Base-by-base conservation (phyloP, 2,888 invertebrate species). In the Sinodicranocentrus sp. region DNA sequence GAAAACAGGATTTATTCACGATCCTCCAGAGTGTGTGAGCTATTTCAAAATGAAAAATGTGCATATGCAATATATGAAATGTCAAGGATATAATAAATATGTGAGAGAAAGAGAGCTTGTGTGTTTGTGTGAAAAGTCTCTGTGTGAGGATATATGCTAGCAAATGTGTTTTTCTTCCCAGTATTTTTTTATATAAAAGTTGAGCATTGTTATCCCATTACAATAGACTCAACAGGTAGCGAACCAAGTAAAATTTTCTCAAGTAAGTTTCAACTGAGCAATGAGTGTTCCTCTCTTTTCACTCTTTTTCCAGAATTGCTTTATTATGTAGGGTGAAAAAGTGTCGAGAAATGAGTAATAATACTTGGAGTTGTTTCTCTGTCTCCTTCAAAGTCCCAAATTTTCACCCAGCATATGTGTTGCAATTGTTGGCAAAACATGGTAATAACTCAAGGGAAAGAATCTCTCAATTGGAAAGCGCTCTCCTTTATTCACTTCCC, bases 211-310 rank as follows among this genome's bases (percentile, higher is more conserved):
- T 68, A 52, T 68, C 48, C 68, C 48, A 52, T 48, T 52, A 68
- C 52, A 68, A 26, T 68, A 28, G 54, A 33, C 70, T 70, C 70
- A 70, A 70, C 70, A 70, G 70, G 70, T 70, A 54, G 70, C 33
- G 1, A 57, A 13, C 48, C 48, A 19, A 57, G 25, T 21, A 19
- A 1, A 17, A 52, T 52, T 48, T 52, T 17, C 52, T 52, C 52
- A 33, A 33, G n/a, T n/a, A n/a, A n/a, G 5, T 33, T 33, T 33
- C 33, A 6, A 33, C 33, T 33, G 33, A 10, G 33, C 33, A 3
- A 33, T 33, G 33, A 33, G 33, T n/a, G n/a, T 33, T 33, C 10
- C 33, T 33, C 52, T 17, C 19, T 52, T 52, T n/a, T 2, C 6
- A 8, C 33, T 33, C 52, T 17, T 52, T 52, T 52, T n/a, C 17